Evolutionary conservation across 2,113 vertebrate species (phyloP).

Genomic region (Herpailurus yagouaroundi): DNA sequence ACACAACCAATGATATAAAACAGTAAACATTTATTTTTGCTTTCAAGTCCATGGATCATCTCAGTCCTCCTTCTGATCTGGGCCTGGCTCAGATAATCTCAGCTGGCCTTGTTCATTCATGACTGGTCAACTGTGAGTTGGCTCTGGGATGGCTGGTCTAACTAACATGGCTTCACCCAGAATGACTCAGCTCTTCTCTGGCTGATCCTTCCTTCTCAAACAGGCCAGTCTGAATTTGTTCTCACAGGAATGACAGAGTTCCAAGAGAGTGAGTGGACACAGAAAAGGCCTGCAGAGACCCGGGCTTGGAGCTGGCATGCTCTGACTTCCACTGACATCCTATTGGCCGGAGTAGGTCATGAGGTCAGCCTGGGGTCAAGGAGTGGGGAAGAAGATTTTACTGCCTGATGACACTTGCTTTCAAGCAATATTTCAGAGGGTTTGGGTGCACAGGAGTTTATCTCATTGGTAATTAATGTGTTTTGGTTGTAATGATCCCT

Average conservation of each 20-base stretch:
- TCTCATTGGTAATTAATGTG: background rate
- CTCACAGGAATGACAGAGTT: background rate
- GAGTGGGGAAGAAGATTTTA: background rate
- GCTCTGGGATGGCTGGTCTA: background rate
- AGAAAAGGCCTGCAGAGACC: background rate
- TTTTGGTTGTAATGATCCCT: background rate
- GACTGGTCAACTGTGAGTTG: background rate
- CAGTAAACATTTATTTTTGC: background rate
- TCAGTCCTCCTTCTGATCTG: background rate
- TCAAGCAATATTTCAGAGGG: background rate
- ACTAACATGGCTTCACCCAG: background rate
- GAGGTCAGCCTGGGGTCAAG: background rate
- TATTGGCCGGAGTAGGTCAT: background rate
- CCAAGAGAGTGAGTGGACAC: background rate
- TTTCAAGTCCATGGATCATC: background rate
- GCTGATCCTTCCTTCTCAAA: background rate
- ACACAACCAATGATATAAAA: background rate
- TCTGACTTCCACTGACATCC: background rate
- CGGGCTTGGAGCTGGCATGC: background rate
- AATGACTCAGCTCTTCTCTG: background rate
- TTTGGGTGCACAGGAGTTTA: background rate
- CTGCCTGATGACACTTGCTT: background rate
- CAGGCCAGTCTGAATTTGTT: background rate
- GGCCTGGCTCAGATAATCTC: background rate
- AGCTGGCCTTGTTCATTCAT: background rate